A percentile compares a stretch with the other conserved stretches of the same genome.
Evolutionary conservation across 1,140 invertebrate genomes (phyloP).

Genomic region (Elysia chlorotica): DNA sequence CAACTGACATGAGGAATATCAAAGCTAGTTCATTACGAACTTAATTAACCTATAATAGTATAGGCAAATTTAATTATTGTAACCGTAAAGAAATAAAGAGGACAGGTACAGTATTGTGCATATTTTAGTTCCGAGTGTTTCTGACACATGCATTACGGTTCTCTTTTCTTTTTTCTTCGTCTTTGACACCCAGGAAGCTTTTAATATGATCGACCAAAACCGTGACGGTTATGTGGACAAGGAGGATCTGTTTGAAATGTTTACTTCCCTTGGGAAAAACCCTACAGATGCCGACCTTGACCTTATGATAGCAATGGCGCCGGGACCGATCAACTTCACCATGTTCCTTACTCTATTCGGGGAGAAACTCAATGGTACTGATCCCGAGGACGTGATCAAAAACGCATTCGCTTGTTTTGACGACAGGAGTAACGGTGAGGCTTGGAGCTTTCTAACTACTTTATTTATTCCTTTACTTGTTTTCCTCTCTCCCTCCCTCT

Average conservation of each 20-base stretch:
- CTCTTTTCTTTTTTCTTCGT: too few species aligned
- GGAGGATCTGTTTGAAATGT: conserved; percentile 97
- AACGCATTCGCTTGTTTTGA: conserved; percentile 71
- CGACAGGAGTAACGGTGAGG: conserved; percentile 65
- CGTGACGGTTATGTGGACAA: conserved; percentile 97
- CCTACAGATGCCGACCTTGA: conserved; percentile 67
- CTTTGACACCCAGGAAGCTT: conserved; percentile 89
- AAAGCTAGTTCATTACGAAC: too few species aligned
- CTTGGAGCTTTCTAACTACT: too few species aligned
- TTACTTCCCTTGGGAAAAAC: conserved; percentile 84
- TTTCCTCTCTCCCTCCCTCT: too few species aligned
- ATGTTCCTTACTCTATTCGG: conserved; percentile 72
- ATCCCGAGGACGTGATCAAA: conserved; percentile 69
- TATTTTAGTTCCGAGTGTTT: too few species aligned
- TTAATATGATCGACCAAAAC: conserved; percentile 98
- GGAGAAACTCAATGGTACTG: conserved; percentile 68
- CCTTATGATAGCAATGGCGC: conserved; percentile 68
- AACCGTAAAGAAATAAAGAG: too few species aligned
- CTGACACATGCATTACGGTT: too few species aligned
- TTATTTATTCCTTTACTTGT: too few species aligned
- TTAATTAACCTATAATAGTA: too few species aligned
- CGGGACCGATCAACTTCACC: conserved; percentile 72
- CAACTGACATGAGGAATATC: too few species aligned
- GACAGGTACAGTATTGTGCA: too few species aligned
- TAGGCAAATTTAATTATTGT: too few species aligned